Conservation (phyloP, 2,888 invertebrate species). For the Stratiomys singularior region DNA sequence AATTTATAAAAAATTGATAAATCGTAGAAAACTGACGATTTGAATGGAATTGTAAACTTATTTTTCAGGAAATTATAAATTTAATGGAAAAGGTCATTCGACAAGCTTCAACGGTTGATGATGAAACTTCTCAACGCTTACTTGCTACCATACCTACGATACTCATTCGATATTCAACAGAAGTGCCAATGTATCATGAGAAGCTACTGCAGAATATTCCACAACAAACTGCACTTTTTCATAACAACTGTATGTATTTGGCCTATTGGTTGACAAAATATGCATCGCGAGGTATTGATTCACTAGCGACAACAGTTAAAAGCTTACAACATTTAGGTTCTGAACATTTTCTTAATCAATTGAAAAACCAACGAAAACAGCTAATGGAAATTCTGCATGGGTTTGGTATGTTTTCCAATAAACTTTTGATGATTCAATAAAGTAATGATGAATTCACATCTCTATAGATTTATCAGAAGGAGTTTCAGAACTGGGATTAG, state of each 20-base stretch:
- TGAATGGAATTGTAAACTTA: no score
- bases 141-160: constrained; percentile 78
- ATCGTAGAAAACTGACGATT: no score
- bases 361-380: constrained; percentile 80
- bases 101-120: constrained; percentile 54
- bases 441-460: constrained; percentile 32
- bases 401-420: constrained; percentile 69
- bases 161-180: constrained; percentile 79
- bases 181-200: constrained; percentile 83
- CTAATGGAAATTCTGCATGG: constrained; percentile 79
- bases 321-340: constrained; percentile 75
- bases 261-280: constrained; percentile 78
- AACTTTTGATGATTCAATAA: neutral
- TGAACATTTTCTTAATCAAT: constrained; percentile 77
- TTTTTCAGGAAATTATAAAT: constrained; percentile 59
- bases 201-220: constrained; percentile 84
- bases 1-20: no score
- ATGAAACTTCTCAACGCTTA: constrained; percentile 70
- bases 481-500: constrained; percentile 59
- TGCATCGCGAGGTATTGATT: constrained; percentile 69
- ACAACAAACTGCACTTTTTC: constrained; percentile 84
- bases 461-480: constrained; percentile 58
- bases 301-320: constrained; percentile 74
- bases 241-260: constrained; percentile 93
- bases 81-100: constrained; percentile 62